phyloP scores from a whole-genome alignment of 2,113 vertebrate genomes.

The Shinisaurus crocodilurus region DNA sequence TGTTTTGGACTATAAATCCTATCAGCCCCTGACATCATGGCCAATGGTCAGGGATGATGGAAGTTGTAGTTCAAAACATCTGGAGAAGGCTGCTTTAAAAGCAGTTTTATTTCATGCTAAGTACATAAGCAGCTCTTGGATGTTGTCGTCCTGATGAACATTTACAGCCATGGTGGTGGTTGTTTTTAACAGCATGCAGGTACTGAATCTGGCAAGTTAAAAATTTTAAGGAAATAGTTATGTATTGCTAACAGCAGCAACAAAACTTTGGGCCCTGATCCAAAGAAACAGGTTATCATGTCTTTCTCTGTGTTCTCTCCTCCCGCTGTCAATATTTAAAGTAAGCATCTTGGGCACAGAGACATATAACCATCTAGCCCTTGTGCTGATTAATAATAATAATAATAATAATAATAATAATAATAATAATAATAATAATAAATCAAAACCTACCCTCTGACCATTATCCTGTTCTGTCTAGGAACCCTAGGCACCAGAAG shows the following conservation, averaged over 20 bases:
- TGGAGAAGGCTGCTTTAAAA: no score
- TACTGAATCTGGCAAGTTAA: not conserved
- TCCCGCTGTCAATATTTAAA: not conserved
- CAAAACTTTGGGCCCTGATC: not conserved
- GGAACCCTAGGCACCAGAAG: not conserved
- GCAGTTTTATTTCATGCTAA: no score
- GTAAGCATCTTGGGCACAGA: not conserved
- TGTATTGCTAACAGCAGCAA: not conserved
- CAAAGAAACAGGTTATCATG: not conserved
- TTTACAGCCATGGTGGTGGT: not conserved
- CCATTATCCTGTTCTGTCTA: not conserved
- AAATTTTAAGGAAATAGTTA: not conserved
- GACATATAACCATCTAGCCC: not conserved
- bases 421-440: no score
- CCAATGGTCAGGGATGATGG: no score
- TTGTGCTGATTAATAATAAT: no score
- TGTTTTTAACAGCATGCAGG: not conserved
- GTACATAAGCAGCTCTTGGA: fast-evolving
- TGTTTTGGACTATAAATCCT: no score
- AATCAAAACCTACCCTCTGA: no score
- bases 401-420: no score
- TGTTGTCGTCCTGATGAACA: not conserved
- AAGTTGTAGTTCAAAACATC: no score
- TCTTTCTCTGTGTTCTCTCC: not conserved
- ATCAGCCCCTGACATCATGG: no score